Evolutionary conservation across 2,113 vertebrate species (phyloP).

Genomic region (Syrrhaptes paradoxus): DNA sequence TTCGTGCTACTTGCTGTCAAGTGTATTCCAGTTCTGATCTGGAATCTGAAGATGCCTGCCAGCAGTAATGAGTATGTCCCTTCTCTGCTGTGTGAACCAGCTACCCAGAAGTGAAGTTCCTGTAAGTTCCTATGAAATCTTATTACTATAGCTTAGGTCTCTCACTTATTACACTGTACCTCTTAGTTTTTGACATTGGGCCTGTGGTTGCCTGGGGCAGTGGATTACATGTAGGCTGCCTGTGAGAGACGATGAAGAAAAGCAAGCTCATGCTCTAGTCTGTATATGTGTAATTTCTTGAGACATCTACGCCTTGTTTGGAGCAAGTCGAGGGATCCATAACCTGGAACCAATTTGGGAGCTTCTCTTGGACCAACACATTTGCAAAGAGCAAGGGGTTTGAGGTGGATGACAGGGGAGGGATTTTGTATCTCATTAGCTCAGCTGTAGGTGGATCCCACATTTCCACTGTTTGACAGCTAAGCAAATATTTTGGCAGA

Average conservation of each 20-base stretch:
- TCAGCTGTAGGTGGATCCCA: background rate
- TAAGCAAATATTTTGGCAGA: background rate
- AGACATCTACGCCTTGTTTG: background rate
- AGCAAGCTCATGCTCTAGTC: background rate
- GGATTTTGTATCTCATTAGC: background rate
- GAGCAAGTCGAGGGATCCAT: fast-evolving
- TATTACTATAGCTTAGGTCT: background rate
- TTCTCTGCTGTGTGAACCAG: background rate
- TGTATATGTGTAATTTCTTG: background rate
- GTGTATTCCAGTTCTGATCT: background rate
- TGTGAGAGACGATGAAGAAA: background rate
- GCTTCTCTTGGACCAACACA: background rate
- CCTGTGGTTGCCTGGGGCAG: background rate
- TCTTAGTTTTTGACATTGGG: background rate
- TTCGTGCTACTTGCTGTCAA: background rate
- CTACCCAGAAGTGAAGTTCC: background rate
- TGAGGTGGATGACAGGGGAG: background rate
- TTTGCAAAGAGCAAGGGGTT: background rate
- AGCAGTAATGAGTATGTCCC: background rate
- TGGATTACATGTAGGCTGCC: background rate
- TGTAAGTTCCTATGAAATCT: background rate
- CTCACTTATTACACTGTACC: background rate
- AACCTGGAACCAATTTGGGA: background rate
- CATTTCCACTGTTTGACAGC: background rate
- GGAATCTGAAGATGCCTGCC: background rate